Base-by-base conservation (phyloP, 2,888 invertebrate species). In the Stenolophus ochropezus region DNA sequence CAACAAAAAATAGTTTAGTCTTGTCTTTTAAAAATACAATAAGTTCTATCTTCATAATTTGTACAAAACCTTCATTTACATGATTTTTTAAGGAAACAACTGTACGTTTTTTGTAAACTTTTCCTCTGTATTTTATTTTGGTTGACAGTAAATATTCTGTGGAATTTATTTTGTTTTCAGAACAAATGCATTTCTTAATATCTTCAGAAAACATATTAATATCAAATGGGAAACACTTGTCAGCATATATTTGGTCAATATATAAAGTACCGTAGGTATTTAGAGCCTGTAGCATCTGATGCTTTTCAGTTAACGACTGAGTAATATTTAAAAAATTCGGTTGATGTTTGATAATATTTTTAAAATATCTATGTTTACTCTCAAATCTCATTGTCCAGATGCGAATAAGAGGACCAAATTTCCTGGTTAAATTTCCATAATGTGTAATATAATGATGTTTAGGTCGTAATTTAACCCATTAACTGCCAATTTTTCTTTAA, bases 291-390 rank as follows among this genome's bases (percentile, higher is more conserved):
- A 49, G 16, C 16, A 49, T n/a, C 16, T 49, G 49, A n/a, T 49
- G 49, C n/a, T 16, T n/a, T 49, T 49, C 49, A 14, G 11, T 49
- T 14, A 49, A 16, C 4, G 49, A 49, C 8, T 11, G 16, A 14
- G 49, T 49, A 49, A 49, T 14, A n/a, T 84, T 83, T 83, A 84
- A 42, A 49, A 83, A 85, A 82, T 86, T 85, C 73, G 82, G 82
- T n/a, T 11, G 16, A 51, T 81, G 82, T 69, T 82, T 81, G 0
- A 82, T 33, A 11, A 78, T 49, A 82, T 79, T 83, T 83, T 85
- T 86, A 58, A 85, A 85, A 81, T 81, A 85, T 4, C 83, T 74
- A 65, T 86, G 85, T 73, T 86, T 86, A 42, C 84, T 84, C 83
- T 86, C 85, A 79, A 86, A 86, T 5, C 84, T 20, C 77, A 84